Conservation (phyloP, 2,113 vertebrate genomes). For the Nyctereutes procyonoides region DNA sequence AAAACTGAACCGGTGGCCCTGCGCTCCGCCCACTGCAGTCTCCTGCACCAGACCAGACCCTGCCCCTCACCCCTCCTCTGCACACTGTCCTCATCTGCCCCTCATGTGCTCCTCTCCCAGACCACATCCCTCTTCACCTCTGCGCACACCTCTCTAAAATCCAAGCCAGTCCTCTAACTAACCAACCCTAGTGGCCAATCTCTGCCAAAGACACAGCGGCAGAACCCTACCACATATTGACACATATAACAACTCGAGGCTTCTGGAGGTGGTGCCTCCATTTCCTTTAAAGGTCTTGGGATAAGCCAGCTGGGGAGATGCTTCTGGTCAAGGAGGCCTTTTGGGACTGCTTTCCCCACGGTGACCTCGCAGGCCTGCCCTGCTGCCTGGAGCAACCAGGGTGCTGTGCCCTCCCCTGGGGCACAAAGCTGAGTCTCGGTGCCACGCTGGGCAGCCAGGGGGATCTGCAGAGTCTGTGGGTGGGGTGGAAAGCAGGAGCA, state of each 20-base stretch:
- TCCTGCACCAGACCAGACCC: accelerated
- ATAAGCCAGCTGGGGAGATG: neutral
- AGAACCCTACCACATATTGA: neutral
- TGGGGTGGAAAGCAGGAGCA: neutral
- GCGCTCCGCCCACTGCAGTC: accelerated
- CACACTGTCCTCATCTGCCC: neutral
- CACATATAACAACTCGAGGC: neutral
- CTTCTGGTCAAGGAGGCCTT: neutral
- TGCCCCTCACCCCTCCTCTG: neutral
- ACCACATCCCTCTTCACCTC: neutral
- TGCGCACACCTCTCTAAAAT: neutral
- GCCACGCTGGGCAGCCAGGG: neutral
- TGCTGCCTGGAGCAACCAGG: neutral
- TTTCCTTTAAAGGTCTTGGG: neutral
- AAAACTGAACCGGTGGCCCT: neutral
- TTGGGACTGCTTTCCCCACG: neutral
- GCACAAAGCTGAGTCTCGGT: neutral
- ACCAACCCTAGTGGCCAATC: neutral
- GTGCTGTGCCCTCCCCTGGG: neutral
- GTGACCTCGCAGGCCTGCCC: neutral
- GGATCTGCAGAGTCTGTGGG: neutral
- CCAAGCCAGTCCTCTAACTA: neutral
- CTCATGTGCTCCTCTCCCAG: neutral
- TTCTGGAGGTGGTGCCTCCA: neutral
- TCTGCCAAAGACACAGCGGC: neutral